A percentile compares a stretch with the other conserved stretches of the same genome.
Evolutionary conservation across 2,888 invertebrate species (phyloP).

Genomic region (Galeruca laticollis): DNA sequence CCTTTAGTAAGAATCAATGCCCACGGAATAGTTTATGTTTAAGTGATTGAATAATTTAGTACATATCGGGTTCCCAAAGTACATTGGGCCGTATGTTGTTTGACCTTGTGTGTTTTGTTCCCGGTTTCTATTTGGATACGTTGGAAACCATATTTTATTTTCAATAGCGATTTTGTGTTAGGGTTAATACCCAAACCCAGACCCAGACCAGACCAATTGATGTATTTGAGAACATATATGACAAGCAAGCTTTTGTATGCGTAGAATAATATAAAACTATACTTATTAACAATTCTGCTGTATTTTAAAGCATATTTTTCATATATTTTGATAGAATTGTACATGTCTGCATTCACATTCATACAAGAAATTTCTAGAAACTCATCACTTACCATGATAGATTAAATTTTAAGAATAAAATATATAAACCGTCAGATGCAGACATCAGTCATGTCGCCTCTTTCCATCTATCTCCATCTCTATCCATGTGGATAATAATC

Average conservation of each 20-base stretch:
- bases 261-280: too few relatives aligned
- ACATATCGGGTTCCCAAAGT: slow-evolving; percentile 41
- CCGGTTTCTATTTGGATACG: slow-evolving; percentile 33
- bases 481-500: slow-evolving; percentile 33
- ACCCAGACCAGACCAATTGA: too few relatives aligned
- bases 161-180: not conserved
- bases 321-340: not conserved
- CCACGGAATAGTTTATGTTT: slow-evolving; percentile 51
- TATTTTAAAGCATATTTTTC: too few relatives aligned
- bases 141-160: slow-evolving; percentile 10
- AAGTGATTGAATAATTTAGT: slow-evolving; percentile 55
- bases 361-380: not conserved
- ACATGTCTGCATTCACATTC: not conserved
- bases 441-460: slow-evolving; percentile 28
- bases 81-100: slow-evolving; percentile 39
- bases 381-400: slow-evolving; percentile 28
- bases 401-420: slow-evolving; percentile 32
- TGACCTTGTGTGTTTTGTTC: slow-evolving; percentile 38
- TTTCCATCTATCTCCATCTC: slow-evolving; percentile 22
- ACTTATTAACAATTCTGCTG: too few relatives aligned
- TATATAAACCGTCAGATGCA: slow-evolving; percentile 33
- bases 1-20: slow-evolving; percentile 1
- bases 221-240: too few relatives aligned
- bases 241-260: too few relatives aligned
- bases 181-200: not conserved